Conservation (phyloP, 2,113 vertebrate genomes). For the Oryzias curvinotus region DNA sequence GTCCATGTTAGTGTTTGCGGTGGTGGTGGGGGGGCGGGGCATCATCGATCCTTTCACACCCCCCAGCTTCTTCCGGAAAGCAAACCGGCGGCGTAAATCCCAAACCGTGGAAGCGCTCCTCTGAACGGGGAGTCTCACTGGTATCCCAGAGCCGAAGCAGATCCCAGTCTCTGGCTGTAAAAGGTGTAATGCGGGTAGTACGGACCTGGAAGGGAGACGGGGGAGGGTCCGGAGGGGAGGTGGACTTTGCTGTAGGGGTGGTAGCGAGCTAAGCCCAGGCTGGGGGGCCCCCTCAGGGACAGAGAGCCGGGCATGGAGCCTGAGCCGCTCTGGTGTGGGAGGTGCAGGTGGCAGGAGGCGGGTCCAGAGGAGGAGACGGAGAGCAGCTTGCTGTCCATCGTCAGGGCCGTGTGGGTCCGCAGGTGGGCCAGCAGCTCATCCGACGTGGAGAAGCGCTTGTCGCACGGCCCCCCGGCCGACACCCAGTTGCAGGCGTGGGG, state of each 20-base stretch:
- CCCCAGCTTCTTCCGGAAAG: constrained; percentile 1
- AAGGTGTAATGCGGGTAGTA: constrained; percentile 96
- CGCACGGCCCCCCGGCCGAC: constrained; percentile 90
- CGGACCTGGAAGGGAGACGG: constrained; percentile 88
- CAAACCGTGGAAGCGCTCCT: constrained; percentile 19
- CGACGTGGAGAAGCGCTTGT: constrained; percentile 93
- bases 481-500: constrained; percentile 98
- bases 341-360: constrained; percentile 88
- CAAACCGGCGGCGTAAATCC: constrained; percentile 13
- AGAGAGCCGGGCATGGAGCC: constrained; percentile 83
- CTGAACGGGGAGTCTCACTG: constrained; percentile 77
- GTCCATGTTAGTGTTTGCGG: neutral
- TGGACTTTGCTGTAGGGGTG: constrained; percentile 96
- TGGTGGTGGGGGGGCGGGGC: neutral
- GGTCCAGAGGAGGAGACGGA: constrained; percentile 80
- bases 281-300: constrained; percentile 89
- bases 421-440: constrained; percentile 95
- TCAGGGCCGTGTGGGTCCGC: constrained; percentile 90
- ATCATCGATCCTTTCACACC: neutral
- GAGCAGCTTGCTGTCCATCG: constrained; percentile 88
- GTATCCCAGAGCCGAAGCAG: constrained; percentile 92
- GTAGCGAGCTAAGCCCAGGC: constrained; percentile 92
- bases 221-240: constrained; percentile 82
- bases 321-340: constrained; percentile 85
- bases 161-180: constrained; percentile 94